Evolutionary conservation across 2,888 invertebrate species (phyloP), one percentile per base, ranked within the genome.

Genomic region (Eulithis prunata): DNA sequence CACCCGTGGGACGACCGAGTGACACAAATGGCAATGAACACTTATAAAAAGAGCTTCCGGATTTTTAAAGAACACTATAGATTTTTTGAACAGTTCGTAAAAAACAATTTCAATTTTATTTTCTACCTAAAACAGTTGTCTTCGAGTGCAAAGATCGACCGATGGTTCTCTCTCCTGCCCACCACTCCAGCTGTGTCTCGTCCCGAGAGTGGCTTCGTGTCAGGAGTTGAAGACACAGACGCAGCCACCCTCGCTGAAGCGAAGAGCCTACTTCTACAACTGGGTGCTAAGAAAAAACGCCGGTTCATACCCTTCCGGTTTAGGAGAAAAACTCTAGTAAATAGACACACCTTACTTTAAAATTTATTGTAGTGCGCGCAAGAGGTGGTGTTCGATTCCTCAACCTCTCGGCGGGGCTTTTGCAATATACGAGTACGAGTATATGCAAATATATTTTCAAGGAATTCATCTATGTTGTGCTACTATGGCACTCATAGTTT

Each of bases 131-230:
- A 68, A 70, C 91, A 96, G 96, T 92, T 96, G 81, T 96, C 96
- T 75, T 95, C 96, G 62, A 94, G 95, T 71, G 96, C 96, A 68
- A 97, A 97, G 91, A 96, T 97, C 79, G 96, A 96, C 79, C 94
- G 96, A 57, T 97, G 97, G 97, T 97, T 97, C 84, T 96, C 96
- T 70, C 94, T 96, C 72, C 90, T 96, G 74, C 95, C 94, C 21
- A 80, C 81, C 47, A 93, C 94, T 11, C 87, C 94, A 14, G 94
- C 96, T 13, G 90, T 96, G 64, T 96, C 96, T 10, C 93, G 96
- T 10, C 96, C 96, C 0, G 96, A 96, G 85, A 96, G 96, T 81
- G 96, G 96, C 11, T 97, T 96, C 86, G 94, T 96, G 45, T 96
- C 96, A 28, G 96, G 95, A 36, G 94, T 95, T 63, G 94, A 94